Evolutionary conservation across 1,140 invertebrate genomes (phyloP).

Genomic region (Brachionus calyciflorus): DNA sequence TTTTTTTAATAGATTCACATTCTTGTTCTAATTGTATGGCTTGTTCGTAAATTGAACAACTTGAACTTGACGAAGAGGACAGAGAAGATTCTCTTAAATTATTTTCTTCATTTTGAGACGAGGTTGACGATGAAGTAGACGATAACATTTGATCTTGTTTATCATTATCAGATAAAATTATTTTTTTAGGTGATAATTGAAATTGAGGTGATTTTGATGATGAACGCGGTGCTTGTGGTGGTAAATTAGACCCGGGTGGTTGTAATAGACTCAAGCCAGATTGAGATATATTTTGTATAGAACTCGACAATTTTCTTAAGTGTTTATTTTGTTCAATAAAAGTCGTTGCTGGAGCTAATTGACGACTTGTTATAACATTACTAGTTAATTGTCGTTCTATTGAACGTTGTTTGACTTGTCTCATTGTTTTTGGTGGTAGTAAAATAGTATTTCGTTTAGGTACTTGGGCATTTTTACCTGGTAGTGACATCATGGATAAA

Average conservation of each 20-base stretch:
- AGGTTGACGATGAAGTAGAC: neutral
- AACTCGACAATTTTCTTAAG: constrained; percentile 33
- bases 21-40: neutral
- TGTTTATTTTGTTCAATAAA: constrained; percentile 45
- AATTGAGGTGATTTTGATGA: neutral
- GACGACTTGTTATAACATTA: neutral
- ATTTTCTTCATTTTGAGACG: neutral
- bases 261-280: neutral
- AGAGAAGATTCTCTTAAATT: constrained; percentile 7
- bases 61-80: constrained; percentile 5
- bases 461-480: neutral
- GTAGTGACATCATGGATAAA: constrained; percentile 4
- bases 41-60: constrained; percentile 29
- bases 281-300: constrained; percentile 28
- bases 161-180: no score
- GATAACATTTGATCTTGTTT: neutral
- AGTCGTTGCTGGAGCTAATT: neutral
- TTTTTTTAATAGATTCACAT: neutral
- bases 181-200: constrained; percentile 8
- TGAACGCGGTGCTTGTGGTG: neutral
- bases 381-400: neutral
- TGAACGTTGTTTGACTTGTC: constrained; percentile 38
- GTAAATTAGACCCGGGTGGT: neutral
- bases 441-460: neutral
- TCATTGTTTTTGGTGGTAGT: neutral